Conservation (phyloP, 2,888 invertebrate species). For the Eupithecia tripunctaria region DNA sequence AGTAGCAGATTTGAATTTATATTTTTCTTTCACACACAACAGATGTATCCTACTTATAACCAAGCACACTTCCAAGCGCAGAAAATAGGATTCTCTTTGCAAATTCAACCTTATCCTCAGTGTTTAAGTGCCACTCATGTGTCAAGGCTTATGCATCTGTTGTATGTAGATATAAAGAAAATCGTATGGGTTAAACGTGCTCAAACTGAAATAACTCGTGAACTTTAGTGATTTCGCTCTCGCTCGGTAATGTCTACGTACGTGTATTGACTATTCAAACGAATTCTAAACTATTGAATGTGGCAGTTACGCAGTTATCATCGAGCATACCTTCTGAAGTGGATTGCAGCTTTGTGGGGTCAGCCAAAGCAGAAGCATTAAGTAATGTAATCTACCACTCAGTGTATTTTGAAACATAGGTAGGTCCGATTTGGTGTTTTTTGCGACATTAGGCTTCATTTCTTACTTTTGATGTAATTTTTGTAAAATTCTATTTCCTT, state of each 20-base stretch:
- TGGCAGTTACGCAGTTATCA: slow-evolving; percentile 1
- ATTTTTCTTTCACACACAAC: background rate
- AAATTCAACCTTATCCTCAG: slow-evolving; percentile 15
- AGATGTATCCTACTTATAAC: background rate
- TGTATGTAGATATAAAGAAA: slow-evolving; percentile 23
- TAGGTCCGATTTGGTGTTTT: too few species aligned
- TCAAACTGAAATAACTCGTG: slow-evolving; percentile 31
- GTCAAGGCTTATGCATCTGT: slow-evolving; percentile 28
- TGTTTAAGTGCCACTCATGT: slow-evolving; percentile 41
- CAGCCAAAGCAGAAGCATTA: background rate
- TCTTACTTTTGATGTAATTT: too few species aligned
- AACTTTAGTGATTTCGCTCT: slow-evolving; percentile 29
- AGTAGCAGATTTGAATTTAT: background rate
- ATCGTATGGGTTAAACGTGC: slow-evolving; percentile 33
- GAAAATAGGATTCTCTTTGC: slow-evolving; percentile 7
- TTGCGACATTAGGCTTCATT: too few species aligned
- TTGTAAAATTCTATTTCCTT: too few species aligned
- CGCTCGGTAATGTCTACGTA: slow-evolving; percentile 23
- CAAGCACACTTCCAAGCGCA: background rate
- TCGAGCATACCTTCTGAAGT: slow-evolving; percentile 5
- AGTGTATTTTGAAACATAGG: background rate
- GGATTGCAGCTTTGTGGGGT: background rate
- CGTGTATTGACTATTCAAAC: slow-evolving; percentile 23
- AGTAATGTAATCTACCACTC: background rate
- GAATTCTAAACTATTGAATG: slow-evolving; percentile 12